Evolutionary conservation across 2,113 vertebrate genomes (phyloP).

Genomic region (Columba janthina): DNA sequence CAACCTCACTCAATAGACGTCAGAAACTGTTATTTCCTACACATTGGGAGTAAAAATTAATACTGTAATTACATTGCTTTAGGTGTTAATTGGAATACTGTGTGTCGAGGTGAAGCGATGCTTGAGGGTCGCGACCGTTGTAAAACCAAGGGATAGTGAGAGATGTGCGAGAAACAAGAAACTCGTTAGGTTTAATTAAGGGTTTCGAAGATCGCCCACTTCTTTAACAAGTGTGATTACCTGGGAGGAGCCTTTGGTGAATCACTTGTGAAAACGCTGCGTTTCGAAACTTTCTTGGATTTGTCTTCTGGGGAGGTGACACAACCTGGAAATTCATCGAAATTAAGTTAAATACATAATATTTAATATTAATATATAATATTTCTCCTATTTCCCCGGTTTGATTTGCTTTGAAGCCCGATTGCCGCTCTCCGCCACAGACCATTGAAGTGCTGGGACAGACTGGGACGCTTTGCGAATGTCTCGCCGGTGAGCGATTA

Average conservation of each 20-base stretch:
- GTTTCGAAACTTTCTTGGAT: background rate
- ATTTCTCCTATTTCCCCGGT: background rate
- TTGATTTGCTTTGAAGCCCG: accelerated
- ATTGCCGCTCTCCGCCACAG: background rate
- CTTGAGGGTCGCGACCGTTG: background rate
- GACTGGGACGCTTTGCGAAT: background rate
- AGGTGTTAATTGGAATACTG: background rate
- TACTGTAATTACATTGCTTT: background rate
- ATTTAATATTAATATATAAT: too few species aligned
- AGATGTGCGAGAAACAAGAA: background rate
- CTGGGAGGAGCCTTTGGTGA: too few species aligned
- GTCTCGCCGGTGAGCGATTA: background rate
- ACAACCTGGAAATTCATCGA: background rate
- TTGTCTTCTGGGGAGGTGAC: background rate
- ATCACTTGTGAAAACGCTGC: background rate
- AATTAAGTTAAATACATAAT: background rate
- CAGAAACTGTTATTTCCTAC: background rate
- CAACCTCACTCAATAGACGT: background rate
- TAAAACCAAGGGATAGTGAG: background rate
- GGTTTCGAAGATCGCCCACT: background rate
- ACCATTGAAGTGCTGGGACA: too few species aligned
- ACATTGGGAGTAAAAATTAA: background rate
- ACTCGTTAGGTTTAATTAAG: background rate
- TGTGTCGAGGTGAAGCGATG: background rate
- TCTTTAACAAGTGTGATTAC: background rate